A percentile compares a stretch with the other conserved stretches of the same genome.
These are phyloP conservation scores for Drosophila leonis DNA, from an alignment of 2,888 invertebrate species.

Conservation along the genomic window DNA sequence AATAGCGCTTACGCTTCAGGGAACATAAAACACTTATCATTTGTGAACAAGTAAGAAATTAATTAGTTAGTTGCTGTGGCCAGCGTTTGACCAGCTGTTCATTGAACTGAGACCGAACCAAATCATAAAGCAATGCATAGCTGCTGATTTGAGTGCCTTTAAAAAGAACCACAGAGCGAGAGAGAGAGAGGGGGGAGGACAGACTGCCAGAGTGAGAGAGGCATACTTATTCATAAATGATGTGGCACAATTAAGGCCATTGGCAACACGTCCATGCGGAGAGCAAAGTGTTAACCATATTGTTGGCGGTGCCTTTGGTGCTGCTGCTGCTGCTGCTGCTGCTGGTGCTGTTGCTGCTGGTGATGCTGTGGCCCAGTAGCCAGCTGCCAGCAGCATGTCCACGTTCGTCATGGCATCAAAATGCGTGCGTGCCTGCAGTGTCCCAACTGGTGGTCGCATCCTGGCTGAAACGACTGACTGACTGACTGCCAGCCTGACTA, in stretches of 20 bases:
- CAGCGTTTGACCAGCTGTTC: constrained; percentile 10
- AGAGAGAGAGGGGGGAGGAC: no score
- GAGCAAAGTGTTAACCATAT: constrained; percentile 69
- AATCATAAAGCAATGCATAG: constrained; percentile 3
- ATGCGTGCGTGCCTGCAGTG: constrained; percentile 72
- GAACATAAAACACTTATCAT: background rate
- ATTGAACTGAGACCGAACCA: constrained; percentile 19
- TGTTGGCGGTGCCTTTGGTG: constrained; percentile 46
- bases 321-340: background rate
- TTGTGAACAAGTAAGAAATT: constrained; percentile 5
- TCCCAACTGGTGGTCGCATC: constrained; percentile 30
- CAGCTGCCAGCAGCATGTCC: constrained; percentile 52
- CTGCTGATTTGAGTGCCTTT: constrained; percentile 3
- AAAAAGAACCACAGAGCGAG: background rate
- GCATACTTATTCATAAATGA: constrained; percentile 47
- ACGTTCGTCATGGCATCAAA: constrained; percentile 76
- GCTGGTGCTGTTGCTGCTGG: background rate
- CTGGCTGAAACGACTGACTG: constrained; percentile 5
- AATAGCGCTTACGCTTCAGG: background rate
- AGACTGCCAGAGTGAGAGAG: background rate
- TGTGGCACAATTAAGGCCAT: constrained; percentile 71
- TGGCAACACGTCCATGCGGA: constrained; percentile 45
- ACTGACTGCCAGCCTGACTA: background rate
- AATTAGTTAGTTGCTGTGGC: constrained; percentile 26
- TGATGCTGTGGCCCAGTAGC: constrained; percentile 4